These are phyloP conservation scores for Aphelinus certus DNA, from an alignment of 1,140 invertebrate species.

Conservation along the genomic window DNA sequence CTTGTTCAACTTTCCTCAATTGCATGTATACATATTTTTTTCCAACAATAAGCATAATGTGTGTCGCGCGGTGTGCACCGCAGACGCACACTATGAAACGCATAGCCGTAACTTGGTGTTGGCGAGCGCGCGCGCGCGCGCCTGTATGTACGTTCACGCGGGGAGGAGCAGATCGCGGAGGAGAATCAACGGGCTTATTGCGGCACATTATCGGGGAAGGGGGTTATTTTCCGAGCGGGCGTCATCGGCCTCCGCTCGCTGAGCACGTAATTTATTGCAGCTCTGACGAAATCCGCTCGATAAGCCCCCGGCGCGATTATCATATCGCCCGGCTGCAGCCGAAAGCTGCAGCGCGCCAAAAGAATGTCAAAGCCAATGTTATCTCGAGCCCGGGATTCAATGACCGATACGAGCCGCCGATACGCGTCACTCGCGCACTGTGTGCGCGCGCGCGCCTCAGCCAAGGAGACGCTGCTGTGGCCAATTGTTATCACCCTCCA, in stretches of 20 bases:
- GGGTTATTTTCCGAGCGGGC: slow-evolving; percentile 8
- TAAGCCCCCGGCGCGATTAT: background rate
- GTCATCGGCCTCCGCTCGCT: slow-evolving; percentile 6
- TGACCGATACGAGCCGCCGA: slow-evolving; percentile 13
- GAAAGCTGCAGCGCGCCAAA: background rate
- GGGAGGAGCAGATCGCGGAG: too few species aligned
- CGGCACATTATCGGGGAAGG: background rate
- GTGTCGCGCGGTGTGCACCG: too few species aligned
- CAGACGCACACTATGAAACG: too few species aligned
- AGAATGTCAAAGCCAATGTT: slow-evolving; percentile 31
- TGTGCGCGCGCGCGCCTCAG: background rate
- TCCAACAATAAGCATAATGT: too few species aligned
- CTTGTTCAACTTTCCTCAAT: too few species aligned
- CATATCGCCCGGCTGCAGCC: background rate
- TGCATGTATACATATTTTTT: too few species aligned
- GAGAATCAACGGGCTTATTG: too few species aligned
- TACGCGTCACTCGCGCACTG: background rate
- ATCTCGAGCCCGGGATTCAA: slow-evolving; percentile 16
- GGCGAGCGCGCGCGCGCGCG: too few species aligned
- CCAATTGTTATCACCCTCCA: background rate
- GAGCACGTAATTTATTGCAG: background rate
- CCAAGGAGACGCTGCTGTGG: background rate
- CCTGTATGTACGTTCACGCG: too few species aligned
- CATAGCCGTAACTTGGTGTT: too few species aligned
- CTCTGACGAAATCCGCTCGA: slow-evolving; percentile 2